A percentile compares a stretch with the other conserved stretches of the same genome.
These are phyloP conservation scores for Aleadryas rufinucha DNA, from an alignment of 2,113 vertebrate species.

Conservation along the genomic window DNA sequence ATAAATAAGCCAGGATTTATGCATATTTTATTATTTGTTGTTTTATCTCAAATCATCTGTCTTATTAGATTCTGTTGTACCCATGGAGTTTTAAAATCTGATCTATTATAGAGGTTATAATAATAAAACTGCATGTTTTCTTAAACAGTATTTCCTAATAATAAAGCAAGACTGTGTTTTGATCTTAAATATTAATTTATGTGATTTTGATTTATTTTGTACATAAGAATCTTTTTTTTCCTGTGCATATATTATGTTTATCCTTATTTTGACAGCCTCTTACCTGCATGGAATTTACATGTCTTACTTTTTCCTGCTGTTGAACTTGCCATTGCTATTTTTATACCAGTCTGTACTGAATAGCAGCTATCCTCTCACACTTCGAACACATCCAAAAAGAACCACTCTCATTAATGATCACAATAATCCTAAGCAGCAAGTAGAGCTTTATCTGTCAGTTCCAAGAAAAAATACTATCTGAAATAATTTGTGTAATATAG, in stretches of 20 bases:
- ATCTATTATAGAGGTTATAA: not conserved
- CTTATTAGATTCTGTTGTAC: not conserved
- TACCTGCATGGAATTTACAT: not conserved
- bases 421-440: conserved; percentile 34
- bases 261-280: not conserved
- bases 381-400: not conserved
- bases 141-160: not conserved
- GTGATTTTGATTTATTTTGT: not conserved
- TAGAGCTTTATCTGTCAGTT: not conserved
- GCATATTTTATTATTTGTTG: not conserved
- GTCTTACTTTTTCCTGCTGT: not conserved
- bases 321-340: not conserved
- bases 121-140: not conserved
- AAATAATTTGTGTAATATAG: conserved; percentile 21
- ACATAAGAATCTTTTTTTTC: not conserved
- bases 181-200: not conserved
- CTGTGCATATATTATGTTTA: not conserved
- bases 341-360: not conserved
- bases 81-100: not conserved
- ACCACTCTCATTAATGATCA: conserved; percentile 40
- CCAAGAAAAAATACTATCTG: conserved; percentile 29
- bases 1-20: not conserved
- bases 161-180: not conserved
- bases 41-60: not conserved
- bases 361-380: not conserved